These are phyloP conservation scores for Cryptomyrus ogoouensis DNA, from an alignment of 2,113 vertebrate genomes.

Conservation along the genomic window DNA sequence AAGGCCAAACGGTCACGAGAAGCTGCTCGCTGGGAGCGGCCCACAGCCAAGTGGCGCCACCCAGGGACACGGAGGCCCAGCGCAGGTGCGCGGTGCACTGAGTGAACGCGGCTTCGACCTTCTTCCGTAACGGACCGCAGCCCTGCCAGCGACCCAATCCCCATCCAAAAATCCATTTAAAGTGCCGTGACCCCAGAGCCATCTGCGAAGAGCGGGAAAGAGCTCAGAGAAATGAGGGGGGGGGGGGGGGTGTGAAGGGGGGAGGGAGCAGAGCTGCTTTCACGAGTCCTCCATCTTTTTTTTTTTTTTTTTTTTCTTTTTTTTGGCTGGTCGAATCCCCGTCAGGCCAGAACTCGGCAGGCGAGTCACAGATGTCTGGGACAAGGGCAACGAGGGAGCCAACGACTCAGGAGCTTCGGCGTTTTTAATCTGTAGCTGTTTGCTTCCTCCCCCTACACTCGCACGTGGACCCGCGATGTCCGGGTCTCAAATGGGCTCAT, in stretches of 20 bases:
- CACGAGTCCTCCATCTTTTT: background rate
- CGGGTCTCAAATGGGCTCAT: background rate
- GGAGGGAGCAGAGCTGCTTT: background rate
- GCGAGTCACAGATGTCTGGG: background rate
- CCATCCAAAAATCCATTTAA: conserved; percentile 64
- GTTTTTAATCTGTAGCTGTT: background rate
- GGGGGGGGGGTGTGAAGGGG: conserved; percentile 34
- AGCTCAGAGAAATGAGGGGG: conserved; percentile 39
- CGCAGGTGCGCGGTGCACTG: background rate
- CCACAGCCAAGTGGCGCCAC: background rate
- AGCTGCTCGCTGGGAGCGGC: background rate
- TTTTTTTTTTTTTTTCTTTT: background rate
- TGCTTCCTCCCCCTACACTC: too few species aligned
- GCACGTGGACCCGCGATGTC: background rate
- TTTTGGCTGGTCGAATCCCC: background rate
- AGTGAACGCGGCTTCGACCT: conserved; percentile 17
- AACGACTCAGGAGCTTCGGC: background rate
- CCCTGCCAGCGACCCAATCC: conserved; percentile 40
- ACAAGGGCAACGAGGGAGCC: background rate
- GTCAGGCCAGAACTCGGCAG: background rate
- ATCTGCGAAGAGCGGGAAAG: conserved; percentile 50
- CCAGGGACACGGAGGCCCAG: background rate
- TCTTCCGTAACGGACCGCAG: conserved; percentile 51
- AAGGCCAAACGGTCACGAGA: background rate
- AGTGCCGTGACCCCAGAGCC: conserved; percentile 51